Evolutionary conservation across 2,888 invertebrate species (phyloP).

Genomic region (Agonum fuliginosum): DNA sequence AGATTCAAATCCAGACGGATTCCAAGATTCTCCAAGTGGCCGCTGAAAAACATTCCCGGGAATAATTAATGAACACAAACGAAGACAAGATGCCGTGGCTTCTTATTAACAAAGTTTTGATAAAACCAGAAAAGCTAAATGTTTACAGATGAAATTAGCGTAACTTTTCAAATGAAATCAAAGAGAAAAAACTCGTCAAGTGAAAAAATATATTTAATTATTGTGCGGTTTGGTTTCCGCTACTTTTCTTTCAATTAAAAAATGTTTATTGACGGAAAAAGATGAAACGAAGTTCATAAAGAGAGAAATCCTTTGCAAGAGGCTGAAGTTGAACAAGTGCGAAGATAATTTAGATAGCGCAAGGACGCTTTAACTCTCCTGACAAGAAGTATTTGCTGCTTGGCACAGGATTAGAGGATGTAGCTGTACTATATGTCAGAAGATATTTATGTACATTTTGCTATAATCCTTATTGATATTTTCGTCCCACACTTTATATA

Average conservation of each 20-base stretch:
- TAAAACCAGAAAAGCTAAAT: slow-evolving; percentile 53
- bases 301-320: slow-evolving; percentile 17
- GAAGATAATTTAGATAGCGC: slow-evolving; percentile 33
- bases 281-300: slow-evolving; percentile 32
- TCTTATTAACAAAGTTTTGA: slow-evolving; percentile 57
- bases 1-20: not conserved
- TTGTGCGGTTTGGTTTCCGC: slow-evolving; percentile 38
- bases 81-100: slow-evolving; percentile 46
- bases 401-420: slow-evolving; percentile 15
- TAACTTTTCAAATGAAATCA: slow-evolving; percentile 31
- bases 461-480: no score
- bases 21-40: not conserved
- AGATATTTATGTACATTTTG: slow-evolving; percentile 29
- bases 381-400: not conserved
- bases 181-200: slow-evolving; percentile 3
- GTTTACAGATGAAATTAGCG: slow-evolving; percentile 58
- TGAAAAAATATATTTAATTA: slow-evolving; percentile 42
- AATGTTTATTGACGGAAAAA: slow-evolving; percentile 37
- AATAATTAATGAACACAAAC: slow-evolving; percentile 56
- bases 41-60: slow-evolving; percentile 21
- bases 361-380: not conserved
- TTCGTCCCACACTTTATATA: no score
- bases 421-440: not conserved
- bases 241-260: slow-evolving; percentile 37
- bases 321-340: not conserved